Evolutionary conservation across 2,113 vertebrate species (phyloP).

Genomic region (Pipa parva): DNA sequence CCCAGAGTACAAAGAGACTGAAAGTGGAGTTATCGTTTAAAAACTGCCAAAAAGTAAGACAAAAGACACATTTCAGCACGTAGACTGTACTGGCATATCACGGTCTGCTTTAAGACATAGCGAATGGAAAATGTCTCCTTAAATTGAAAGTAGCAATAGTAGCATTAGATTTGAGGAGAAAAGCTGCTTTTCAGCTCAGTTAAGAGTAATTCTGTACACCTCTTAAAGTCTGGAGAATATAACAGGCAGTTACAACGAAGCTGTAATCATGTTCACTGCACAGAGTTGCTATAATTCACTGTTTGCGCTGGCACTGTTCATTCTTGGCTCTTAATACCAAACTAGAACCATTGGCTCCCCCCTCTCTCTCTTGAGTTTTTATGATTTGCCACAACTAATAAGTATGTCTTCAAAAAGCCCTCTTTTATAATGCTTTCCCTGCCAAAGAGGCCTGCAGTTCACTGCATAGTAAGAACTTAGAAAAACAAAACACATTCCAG

Average conservation of each 20-base stretch:
- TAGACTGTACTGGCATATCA: background rate
- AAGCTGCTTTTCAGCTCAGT: background rate
- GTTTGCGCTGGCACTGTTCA: background rate
- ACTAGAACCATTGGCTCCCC: background rate
- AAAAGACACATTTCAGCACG: background rate
- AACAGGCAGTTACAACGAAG: background rate
- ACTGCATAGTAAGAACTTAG: background rate
- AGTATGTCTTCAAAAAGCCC: background rate
- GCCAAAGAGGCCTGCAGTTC: background rate
- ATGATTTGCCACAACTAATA: background rate
- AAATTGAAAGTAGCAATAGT: background rate
- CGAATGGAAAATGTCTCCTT: background rate
- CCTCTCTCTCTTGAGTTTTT: background rate
- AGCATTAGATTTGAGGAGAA: background rate
- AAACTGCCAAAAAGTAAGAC: background rate
- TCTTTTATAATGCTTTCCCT: background rate
- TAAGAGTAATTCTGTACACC: background rate
- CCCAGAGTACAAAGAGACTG: too few species aligned
- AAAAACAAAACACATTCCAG: too few species aligned
- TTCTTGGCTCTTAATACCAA: background rate
- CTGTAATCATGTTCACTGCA: background rate
- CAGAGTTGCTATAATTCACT: background rate
- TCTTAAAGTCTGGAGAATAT: background rate
- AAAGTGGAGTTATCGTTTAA: too few species aligned
- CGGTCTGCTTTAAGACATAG: background rate